Evolutionary conservation across 2,888 invertebrate genomes (phyloP).

Genomic region (Sphecodes monilicornis): DNA sequence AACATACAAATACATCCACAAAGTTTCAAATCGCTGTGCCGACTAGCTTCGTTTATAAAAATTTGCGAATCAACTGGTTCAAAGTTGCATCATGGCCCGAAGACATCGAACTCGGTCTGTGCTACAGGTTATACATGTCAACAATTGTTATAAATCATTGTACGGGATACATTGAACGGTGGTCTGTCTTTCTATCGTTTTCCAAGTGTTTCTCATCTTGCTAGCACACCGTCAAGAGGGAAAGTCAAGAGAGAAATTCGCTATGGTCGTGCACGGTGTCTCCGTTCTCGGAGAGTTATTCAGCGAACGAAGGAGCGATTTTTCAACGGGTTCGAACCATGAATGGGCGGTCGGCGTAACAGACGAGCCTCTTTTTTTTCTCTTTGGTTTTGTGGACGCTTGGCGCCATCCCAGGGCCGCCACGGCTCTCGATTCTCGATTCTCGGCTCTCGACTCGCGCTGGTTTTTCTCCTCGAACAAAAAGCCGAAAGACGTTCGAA

Average conservation of each 20-base stretch:
- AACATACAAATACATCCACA: neutral
- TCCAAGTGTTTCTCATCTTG: neutral
- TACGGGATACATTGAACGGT: neutral
- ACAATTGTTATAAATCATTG: neutral
- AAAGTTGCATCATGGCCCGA: neutral
- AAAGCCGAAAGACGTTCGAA: conserved; percentile 16
- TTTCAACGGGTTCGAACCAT: conserved; percentile 68
- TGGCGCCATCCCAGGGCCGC: conserved; percentile 60
- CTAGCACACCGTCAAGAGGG: neutral
- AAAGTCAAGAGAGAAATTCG: neutral
- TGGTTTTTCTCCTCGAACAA: conserved; percentile 21
- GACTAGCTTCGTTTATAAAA: neutral
- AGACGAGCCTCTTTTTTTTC: conserved; percentile 22
- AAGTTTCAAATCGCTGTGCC: neutral
- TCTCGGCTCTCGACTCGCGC: conserved; percentile 6
- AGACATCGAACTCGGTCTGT: neutral
- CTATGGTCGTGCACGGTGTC: conserved; percentile 30
- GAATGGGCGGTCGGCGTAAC: conserved; percentile 67
- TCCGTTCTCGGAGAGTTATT: conserved; percentile 65
- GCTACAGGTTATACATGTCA: neutral
- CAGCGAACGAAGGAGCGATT: conserved; percentile 68
- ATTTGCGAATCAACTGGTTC: neutral
- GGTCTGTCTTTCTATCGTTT: neutral
- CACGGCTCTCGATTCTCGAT: neutral
- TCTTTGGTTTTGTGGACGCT: conserved; percentile 52